A percentile compares a stretch with the other conserved stretches of the same genome.
These are phyloP conservation scores for Orchesella flavescens DNA, from an alignment of 2,888 invertebrate species.

Conservation along the genomic window DNA sequence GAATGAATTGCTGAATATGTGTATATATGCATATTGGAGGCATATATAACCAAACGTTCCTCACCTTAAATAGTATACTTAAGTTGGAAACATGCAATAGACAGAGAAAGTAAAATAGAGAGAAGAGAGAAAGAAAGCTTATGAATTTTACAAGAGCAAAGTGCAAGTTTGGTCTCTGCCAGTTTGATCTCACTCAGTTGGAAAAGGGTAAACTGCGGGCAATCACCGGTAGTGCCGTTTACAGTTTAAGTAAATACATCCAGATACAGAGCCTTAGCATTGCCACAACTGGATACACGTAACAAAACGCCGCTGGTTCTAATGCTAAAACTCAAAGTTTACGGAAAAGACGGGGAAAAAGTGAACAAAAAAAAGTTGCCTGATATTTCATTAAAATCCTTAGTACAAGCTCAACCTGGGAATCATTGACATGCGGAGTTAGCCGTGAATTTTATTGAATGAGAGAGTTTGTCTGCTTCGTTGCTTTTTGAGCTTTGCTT, in stretches of 20 bases:
- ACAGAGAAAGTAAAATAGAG: conserved; percentile 22
- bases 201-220: conserved; percentile 59
- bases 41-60: not conserved
- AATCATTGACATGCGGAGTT: conserved; percentile 57
- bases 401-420: conserved; percentile 40
- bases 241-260: conserved; percentile 58
- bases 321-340: conserved; percentile 52
- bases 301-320: not conserved
- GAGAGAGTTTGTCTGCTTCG: conserved; percentile 45
- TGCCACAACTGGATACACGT: conserved; percentile 15
- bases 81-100: conserved; percentile 19
- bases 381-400: conserved; percentile 59
- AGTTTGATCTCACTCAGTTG: conserved; percentile 58
- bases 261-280: not conserved
- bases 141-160: conserved; percentile 58
- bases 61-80: not conserved
- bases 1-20: conserved; percentile 16
- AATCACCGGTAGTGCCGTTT: conserved; percentile 59
- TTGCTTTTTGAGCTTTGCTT: not conserved
- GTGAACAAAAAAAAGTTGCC: conserved; percentile 43
- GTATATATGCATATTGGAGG: not conserved
- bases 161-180: conserved; percentile 49
- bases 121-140: conserved; percentile 46
- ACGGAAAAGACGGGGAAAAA: conserved; percentile 34
- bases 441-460: conserved; percentile 56